Evolutionary conservation across 2,888 invertebrate species (phyloP).

Genomic region (Melinopterus prodromus): DNA sequence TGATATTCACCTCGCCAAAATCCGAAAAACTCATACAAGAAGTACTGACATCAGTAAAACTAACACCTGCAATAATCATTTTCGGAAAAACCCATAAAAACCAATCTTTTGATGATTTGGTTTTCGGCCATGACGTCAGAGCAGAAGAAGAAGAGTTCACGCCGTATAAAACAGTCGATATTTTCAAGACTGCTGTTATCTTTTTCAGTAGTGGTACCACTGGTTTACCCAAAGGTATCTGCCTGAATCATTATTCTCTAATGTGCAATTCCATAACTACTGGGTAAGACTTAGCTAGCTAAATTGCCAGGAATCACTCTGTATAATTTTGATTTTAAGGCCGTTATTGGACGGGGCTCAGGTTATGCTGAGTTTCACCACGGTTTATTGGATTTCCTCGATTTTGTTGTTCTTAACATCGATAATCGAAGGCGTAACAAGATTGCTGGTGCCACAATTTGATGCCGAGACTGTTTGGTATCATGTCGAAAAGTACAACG

Average conservation of each 20-base stretch:
- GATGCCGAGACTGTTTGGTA: neutral
- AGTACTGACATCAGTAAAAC: slow-evolving; percentile 15
- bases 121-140: slow-evolving; percentile 13
- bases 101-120: slow-evolving; percentile 30
- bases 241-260: slow-evolving; percentile 39
- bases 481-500: neutral
- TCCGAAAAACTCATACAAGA: slow-evolving; percentile 32
- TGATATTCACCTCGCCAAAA: slow-evolving; percentile 39
- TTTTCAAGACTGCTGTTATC: slow-evolving; percentile 40
- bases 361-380: neutral
- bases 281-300: neutral
- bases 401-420: neutral
- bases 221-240: slow-evolving; percentile 48
- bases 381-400: neutral
- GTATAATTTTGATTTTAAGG: neutral
- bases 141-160: slow-evolving; percentile 38
- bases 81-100: slow-evolving; percentile 30
- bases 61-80: slow-evolving; percentile 33
- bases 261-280: neutral
- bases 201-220: slow-evolving; percentile 49
- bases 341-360: neutral
- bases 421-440: neutral
- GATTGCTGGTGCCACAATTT: neutral
- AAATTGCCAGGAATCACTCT: neutral
- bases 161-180: slow-evolving; percentile 32